Evolutionary conservation across 2,888 invertebrate species (phyloP), one percentile per base, ranked within the genome.

Genomic region (Coelinius sp.): DNA sequence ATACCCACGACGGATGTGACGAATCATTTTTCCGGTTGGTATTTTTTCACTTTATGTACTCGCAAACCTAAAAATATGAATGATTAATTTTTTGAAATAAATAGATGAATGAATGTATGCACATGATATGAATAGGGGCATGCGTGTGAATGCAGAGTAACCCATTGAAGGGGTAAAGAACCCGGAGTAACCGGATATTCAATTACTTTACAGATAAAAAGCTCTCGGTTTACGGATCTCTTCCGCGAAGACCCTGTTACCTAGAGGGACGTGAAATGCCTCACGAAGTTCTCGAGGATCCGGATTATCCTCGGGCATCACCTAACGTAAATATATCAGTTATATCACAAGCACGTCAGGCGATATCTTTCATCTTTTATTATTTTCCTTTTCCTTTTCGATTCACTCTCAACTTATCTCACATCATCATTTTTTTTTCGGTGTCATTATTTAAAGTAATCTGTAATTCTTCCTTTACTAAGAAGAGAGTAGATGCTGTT

Each of bases 1-100:
- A 87, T 87, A 79, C 87, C 87, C n/a, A 86, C 86, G 31, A 85
- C 86, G 22, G 83, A 81, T 67, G 76, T 86, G 75, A 82, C 83
- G 76, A 86, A 87, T 81, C 85, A 86, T 78, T 79, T 83, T 67
- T 79, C 82, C 77, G 85, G 84, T 83, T 82, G 7, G 59, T 35
- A 25, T 35, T 35, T 53, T 35, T 8, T 8, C 35, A 35, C 8
- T 27, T 27, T 7, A 27, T 27, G 7, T n/a, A 27, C 27, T 10
- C 10, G n/a, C n/a, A 5, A 41, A 41, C 10, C 4, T 5, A 41
- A 41, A 41, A 41, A 5, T 12, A 10, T n/a, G 41, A 41, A 5
- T 41, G 41, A n/a, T n/a, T 10, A n/a, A n/a, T 41, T 41, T 31
- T 31, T 31, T 31, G 3, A 5, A 7, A 7, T n/a, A 41, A 41